Evolutionary conservation across 2,113 vertebrate species (phyloP).

Genomic region (Pterocles orientalis): DNA sequence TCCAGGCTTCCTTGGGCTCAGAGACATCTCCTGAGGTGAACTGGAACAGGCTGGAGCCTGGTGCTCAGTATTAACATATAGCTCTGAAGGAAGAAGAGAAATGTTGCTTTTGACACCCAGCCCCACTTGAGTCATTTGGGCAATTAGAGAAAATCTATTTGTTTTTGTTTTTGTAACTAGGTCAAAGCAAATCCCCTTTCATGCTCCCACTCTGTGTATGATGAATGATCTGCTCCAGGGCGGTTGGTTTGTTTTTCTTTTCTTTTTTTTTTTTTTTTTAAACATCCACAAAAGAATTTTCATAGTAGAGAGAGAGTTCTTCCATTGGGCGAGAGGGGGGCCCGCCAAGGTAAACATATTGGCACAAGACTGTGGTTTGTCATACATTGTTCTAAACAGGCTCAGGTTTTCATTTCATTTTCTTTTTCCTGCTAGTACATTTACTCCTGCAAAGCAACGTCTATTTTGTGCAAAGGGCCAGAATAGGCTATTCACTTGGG

Average conservation of each 20-base stretch:
- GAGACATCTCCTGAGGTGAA: neutral
- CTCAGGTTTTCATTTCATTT: conserved; percentile 15
- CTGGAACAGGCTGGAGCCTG: neutral
- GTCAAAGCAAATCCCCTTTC: conserved; percentile 51
- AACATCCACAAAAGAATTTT: conserved; percentile 11
- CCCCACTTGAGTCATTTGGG: conserved; percentile 9
- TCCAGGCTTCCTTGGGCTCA: neutral
- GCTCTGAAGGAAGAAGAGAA: neutral
- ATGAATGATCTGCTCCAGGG: conserved; percentile 28
- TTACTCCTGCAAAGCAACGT: neutral
- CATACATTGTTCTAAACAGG: neutral
- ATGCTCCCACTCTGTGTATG: neutral
- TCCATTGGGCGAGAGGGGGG: neutral
- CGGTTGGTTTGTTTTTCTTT: neutral
- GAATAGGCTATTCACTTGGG: neutral
- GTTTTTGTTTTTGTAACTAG: conserved; percentile 51
- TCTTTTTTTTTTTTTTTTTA: neutral
- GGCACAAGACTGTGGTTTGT: neutral
- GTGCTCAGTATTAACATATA: neutral
- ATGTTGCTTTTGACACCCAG: conserved; percentile 44
- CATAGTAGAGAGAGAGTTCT: neutral
- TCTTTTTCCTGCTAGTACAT: neutral
- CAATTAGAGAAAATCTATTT: conserved; percentile 43
- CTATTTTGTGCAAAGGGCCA: neutral
- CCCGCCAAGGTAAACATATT: conserved; percentile 41